Conservation (phyloP, 2,113 vertebrate species). For the Mohoua ochrocephala region DNA sequence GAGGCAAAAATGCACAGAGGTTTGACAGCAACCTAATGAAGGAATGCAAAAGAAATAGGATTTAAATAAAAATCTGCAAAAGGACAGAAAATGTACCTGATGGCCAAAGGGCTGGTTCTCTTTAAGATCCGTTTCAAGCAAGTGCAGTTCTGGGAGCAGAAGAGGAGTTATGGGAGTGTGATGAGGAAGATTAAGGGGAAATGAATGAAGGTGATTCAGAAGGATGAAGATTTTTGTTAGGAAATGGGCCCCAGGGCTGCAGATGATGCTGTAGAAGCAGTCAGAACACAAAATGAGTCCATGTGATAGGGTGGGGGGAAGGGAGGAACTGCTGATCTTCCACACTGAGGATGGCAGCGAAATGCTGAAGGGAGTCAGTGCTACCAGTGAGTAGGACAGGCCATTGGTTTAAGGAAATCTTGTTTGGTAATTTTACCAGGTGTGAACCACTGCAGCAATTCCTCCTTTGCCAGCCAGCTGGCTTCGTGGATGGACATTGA, state of each 20-base stretch:
- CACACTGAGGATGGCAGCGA: background rate
- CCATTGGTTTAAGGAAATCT: background rate
- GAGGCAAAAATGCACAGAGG: conserved; percentile 8
- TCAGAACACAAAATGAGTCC: background rate
- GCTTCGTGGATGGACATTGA: background rate
- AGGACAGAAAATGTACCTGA: background rate
- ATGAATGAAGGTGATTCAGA: accelerated
- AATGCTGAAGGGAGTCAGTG: background rate
- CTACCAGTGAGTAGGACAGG: background rate
- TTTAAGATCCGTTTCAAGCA: background rate
- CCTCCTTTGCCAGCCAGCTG: background rate
- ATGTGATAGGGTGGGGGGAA: background rate
- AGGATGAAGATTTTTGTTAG: background rate
- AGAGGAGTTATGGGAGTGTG: background rate
- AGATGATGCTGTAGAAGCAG: background rate
- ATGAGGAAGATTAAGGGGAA: background rate
- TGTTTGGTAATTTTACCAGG: background rate
- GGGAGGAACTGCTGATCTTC: background rate
- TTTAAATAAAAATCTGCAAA: conserved; percentile 48
- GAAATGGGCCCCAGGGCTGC: background rate
- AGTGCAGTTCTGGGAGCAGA: background rate
- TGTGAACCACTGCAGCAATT: background rate
- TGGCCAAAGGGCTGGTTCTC: background rate
- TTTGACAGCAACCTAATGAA: conserved; percentile 39
- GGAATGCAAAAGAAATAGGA: conserved; percentile 34